Conservation (phyloP, 2,113 vertebrate genomes). For the Eudyptes chrysolophus region DNA sequence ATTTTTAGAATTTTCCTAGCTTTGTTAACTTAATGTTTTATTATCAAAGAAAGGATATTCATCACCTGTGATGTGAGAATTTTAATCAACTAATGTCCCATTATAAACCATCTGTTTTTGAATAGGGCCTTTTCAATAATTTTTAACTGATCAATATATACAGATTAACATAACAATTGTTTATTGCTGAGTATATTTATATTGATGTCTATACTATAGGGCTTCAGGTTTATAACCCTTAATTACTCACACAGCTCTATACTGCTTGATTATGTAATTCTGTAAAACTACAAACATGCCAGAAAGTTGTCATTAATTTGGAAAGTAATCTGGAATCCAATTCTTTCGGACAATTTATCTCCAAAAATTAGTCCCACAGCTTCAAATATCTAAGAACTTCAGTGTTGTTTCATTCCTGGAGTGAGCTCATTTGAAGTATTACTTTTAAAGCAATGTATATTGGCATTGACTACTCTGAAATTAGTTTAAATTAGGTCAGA, state of each 20-base stretch:
- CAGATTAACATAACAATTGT: neutral
- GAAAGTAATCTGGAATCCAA: slow-evolving; percentile 17
- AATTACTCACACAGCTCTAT: neutral
- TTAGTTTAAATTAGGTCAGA: slow-evolving; percentile 13
- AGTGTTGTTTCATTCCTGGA: neutral
- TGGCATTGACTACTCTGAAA: neutral
- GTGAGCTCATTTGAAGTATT: neutral
- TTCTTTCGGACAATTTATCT: neutral
- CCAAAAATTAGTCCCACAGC: neutral
- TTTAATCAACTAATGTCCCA: neutral
- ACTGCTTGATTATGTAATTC: neutral
- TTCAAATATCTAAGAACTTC: neutral
- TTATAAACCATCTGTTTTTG: neutral
- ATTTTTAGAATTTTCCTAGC: neutral
- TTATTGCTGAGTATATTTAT: neutral
- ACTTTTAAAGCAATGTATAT: neutral
- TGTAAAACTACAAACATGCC: neutral
- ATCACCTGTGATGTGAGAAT: neutral
- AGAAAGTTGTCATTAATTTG: neutral
- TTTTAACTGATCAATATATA: neutral
- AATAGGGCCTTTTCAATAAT: neutral
- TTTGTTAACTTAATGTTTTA: neutral
- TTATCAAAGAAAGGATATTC: neutral
- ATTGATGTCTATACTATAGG: neutral
- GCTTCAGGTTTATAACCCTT: neutral